A percentile compares a stretch with the other conserved stretches of the same genome.
These are phyloP conservation scores for Neodiprion virginianus DNA, from an alignment of 1,140 invertebrate species.

Conservation along the genomic window DNA sequence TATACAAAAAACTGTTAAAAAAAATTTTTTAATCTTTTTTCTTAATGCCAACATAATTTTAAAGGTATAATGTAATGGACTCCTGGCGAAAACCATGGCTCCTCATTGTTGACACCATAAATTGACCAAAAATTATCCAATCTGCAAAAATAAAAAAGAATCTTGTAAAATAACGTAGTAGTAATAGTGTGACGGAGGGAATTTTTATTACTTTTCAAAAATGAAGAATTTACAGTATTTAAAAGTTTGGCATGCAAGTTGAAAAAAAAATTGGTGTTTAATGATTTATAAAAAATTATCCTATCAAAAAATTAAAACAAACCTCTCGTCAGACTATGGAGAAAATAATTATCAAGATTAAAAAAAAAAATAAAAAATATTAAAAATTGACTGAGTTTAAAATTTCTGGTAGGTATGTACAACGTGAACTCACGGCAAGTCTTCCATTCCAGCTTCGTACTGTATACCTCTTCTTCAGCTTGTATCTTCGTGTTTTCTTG, in stretches of 20 bases:
- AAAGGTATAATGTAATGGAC: not conserved
- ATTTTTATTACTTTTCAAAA: not conserved
- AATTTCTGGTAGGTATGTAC: too few relatives aligned
- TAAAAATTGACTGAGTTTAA: not conserved
- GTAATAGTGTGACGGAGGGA: not conserved
- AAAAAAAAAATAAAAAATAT: not conserved
- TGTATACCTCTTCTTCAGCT: too few relatives aligned
- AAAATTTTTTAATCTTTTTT: too few relatives aligned
- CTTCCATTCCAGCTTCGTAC: too few relatives aligned
- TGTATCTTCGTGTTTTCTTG: too few relatives aligned
- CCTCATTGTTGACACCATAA: too few relatives aligned
- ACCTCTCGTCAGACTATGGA: conserved; percentile 1
- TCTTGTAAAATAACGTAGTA: not conserved
- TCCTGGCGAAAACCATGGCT: not conserved
- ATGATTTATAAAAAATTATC: not conserved
- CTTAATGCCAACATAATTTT: not conserved
- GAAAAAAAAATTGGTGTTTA: not conserved
- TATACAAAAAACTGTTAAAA: too few relatives aligned
- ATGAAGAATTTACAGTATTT: not conserved
- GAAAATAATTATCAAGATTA: not conserved
- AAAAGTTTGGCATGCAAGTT: too few relatives aligned
- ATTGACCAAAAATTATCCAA: too few relatives aligned
- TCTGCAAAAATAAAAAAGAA: too few relatives aligned
- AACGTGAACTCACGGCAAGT: too few relatives aligned
- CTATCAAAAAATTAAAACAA: not conserved